Base-by-base conservation (phyloP, 2,113 vertebrate species). In the Hippopotamus amphibius region DNA sequence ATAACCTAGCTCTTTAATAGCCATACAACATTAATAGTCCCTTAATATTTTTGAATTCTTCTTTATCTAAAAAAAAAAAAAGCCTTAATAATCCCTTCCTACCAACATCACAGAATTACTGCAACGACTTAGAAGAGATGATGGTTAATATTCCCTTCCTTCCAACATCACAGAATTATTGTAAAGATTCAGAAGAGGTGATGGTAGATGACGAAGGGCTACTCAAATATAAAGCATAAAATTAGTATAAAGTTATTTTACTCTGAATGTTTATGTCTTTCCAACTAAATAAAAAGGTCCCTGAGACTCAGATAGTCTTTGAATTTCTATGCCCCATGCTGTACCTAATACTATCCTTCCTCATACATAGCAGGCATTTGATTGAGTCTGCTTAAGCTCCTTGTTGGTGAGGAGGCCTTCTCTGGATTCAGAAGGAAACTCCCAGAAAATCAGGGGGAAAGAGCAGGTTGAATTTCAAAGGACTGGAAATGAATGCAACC, bases 21-120 rank as follows among this genome's bases (percentile, higher is more conserved):
- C n/a, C 50, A 53, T 66, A 59, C 72, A 77, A 46, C 77, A 79
- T 68, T 74, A 72, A 80, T 48, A 95, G 80, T 80, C n/a, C 65
- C 50, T 91, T 90, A 74, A 28, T 88, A 90, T 79, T 41, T 41
- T 69, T 63, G 7, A 13, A 69, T 57, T 10, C 82, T 53, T 95
- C 4, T 9, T 77, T 84, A 37, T 88, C 21, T 72, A 50, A 90
- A 74, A 41, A 79, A 53, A 21, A 48, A 74, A 26, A 94, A 46
- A 61, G 66, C 7, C n/a, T 37, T 72, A 57, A 33, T 84, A 84
- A 88, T 79, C 37, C 61, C 24, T 50, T 77, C 55, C 71, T 74
- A 66, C 72, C 76, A 93, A 85, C 21, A 88, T 95, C 69, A 84
- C 24, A 81, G 55, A 93, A 85, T 85, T 92, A 65, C 55, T 89